Evolutionary conservation across 1,140 invertebrate genomes (phyloP).

Genomic region (Drosophila leontia): DNA sequence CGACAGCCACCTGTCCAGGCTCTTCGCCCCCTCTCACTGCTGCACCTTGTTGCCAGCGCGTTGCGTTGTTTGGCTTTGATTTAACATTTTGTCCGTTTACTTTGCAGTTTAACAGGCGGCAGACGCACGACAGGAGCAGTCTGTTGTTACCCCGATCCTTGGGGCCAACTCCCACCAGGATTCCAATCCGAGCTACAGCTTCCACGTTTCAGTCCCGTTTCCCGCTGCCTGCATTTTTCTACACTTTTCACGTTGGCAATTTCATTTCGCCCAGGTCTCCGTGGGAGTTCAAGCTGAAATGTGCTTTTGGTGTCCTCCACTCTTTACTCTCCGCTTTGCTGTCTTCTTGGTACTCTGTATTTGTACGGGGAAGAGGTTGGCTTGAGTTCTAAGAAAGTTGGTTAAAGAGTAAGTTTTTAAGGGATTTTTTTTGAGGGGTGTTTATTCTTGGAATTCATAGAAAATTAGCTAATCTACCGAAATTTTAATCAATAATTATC

Average conservation of each 20-base stretch:
- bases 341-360: constrained; percentile 5
- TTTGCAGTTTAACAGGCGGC: constrained; percentile 76
- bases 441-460: not conserved
- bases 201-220: not conserved
- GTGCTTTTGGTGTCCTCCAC: constrained; percentile 70
- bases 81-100: constrained; percentile 83
- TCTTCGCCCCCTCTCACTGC: not conserved
- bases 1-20: constrained; percentile 28
- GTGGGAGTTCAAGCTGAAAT: constrained; percentile 82
- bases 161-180: constrained; percentile 16
- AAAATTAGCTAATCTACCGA: not conserved
- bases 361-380: not conserved
- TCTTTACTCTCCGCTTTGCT: constrained; percentile 37
- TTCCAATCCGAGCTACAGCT: not conserved
- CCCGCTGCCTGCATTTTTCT: constrained; percentile 61
- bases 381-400: no score
- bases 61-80: constrained; percentile 82
- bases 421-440: no score
- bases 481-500: no score
- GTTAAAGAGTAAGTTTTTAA: no score
- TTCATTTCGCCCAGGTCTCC: constrained; percentile 70
- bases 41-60: constrained; percentile 47
- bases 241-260: constrained; percentile 80
- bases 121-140: constrained; percentile 64
- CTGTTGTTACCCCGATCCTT: constrained; percentile 1